Evolutionary conservation across 2,797 vertebrate genomes (phyloP), one percentile per base, ranked within the genome.

Genomic region (Sebastes nivosus): DNA sequence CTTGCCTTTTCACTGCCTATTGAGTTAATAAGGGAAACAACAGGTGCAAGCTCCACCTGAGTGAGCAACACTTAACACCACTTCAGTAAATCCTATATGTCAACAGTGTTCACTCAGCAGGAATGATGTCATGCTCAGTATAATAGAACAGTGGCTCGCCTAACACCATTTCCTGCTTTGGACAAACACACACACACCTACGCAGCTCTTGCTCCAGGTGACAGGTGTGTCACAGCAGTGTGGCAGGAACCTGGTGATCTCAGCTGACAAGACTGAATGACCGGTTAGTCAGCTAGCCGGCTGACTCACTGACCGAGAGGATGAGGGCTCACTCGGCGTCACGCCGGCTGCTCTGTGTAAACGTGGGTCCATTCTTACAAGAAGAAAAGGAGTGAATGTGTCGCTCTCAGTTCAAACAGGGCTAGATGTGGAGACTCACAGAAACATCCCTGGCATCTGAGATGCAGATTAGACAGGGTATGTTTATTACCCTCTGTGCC

Each of bases 201-300:
- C 3, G 22, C 36, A 68, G 54, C 77, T n/a, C 27, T 77, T 29
- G 79, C 89, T 80, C 34, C 54, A 67, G 90, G 90, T 87, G 90
- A 89, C 93, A 90, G 85, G 86, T 89, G 86, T 87, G 92, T 89
- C 88, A 89, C 86, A 72, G 80, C 54, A 8, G 66, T 5, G 1
- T 61, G 57, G 52, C 72, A 60, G 87, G 57, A 84, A 88, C 71
- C 83, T n/a, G 74, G 46, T 58, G 80, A 86, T 78, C 61, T 66
- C 75, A 76, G 73, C 85, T 52, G 77, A 83, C 83, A 82, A 82
- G 83, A 67, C 34, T 77, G 90, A 92, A 79, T 76, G 86, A 86
- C 85, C 83, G 24, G 89, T 92, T 87, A 86, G 90, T 80, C 89
- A 76, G 83, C 81, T 72, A n/a, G 75, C 78, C 6, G 42, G 30